A percentile compares a stretch with the other conserved stretches of the same genome.
phyloP scores from a whole-genome alignment of 2,888 invertebrate genomes.

The Erebia epiphron region DNA sequence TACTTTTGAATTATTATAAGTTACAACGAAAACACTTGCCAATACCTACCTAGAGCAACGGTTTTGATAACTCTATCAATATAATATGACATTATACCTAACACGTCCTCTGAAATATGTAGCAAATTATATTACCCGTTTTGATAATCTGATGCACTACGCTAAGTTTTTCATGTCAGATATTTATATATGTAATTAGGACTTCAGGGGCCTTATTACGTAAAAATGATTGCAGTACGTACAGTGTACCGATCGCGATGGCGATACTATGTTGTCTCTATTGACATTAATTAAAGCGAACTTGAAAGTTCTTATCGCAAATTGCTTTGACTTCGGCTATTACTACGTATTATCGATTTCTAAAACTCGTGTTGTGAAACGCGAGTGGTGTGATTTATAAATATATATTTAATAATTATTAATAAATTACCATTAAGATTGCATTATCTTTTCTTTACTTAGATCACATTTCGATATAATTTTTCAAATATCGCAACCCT shows the following conservation, averaged over 20 bases:
- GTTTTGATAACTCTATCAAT: slow-evolving; percentile 8
- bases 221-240: no score
- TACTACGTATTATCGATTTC: not conserved
- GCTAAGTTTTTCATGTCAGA: no score
- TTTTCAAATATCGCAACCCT: no score
- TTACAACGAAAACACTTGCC: not conserved
- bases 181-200: no score
- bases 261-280: no score
- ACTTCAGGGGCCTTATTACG: no score
- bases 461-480: no score
- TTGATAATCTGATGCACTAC: no score
- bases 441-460: no score
- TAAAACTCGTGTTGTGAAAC: not conserved
- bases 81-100: not conserved
- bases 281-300: not conserved
- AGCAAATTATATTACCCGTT: not conserved
- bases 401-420: no score
- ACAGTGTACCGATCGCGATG: no score
- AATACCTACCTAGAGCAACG: not conserved
- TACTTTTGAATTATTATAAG: not conserved
- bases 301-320: not conserved
- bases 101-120: not conserved
- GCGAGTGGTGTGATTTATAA: not conserved
- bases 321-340: not conserved
- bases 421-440: no score